Evolutionary conservation across 2,888 invertebrate genomes (phyloP), one percentile per base, ranked within the genome.

Genomic region (Cheilosia urbana): DNA sequence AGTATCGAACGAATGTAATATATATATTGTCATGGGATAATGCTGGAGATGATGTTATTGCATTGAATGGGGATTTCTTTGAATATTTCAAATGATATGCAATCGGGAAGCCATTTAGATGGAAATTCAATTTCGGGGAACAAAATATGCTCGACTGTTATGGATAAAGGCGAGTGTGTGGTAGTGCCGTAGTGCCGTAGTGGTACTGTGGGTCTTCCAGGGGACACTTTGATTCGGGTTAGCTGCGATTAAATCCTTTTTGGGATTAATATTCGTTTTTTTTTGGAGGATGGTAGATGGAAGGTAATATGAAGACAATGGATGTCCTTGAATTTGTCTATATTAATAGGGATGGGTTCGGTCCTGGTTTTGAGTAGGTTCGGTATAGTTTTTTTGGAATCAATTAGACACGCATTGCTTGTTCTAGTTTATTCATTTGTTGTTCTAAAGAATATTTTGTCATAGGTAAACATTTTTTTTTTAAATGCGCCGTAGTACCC

Each of bases 1-100:
- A 42, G 83, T 21, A 57, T 15, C 15, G 4, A 51, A 51, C 37
- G 37, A 53, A 71, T 9, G 9, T 30, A 53, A 71, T 9, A 2
- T 30, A 9, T 71, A 69, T 77, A 75, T 69, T 84, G 58, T 80
- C 53, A 53, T 55, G 73, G 78, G 60, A 66, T 72, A 82, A 72
- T 76, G n/a, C 69, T 65, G 63, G 72, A 81, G 81, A 81, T 81
- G 76, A 81, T 81, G 76, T 71, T 85, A 76, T 72, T 85, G 75
- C 60, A 37, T 42, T 47, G 40, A 62, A 55, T 42, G 21, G 27
- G 19, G 60, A 49, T 72, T 76, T 62, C 60, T 45, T 66, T 21
- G 63, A 81, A 85, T 85, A 85, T 85, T 77, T 81, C 57, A 85
- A 81, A 68, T 62, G 68, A 81, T 85, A 77, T 81, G 81, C 71